These are phyloP conservation scores for Cyclophora albipunctata DNA, from an alignment of 2,888 invertebrate species.

Conservation along the genomic window DNA sequence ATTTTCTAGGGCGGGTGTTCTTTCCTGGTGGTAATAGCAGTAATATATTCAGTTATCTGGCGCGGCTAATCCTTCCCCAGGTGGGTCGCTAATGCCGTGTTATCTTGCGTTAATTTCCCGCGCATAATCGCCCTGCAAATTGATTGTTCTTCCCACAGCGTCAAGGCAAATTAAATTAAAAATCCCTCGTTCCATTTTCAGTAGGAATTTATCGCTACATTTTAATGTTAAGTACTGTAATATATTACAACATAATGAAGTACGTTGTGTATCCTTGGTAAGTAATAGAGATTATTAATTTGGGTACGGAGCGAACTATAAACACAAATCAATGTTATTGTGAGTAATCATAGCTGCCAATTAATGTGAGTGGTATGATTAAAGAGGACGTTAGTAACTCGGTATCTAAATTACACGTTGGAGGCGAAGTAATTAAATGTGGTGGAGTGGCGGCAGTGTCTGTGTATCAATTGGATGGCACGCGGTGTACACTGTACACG, in stretches of 20 bases:
- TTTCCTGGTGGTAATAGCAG: conserved; percentile 49
- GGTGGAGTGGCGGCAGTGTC: conserved; percentile 12
- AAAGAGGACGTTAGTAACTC: conserved; percentile 15
- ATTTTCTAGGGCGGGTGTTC: conserved; percentile 47
- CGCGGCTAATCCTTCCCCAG: conserved; percentile 56
- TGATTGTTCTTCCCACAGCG: conserved; percentile 40
- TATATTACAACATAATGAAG: not conserved
- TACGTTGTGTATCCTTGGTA: too few relatives aligned
- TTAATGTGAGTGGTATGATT: conserved; percentile 6
- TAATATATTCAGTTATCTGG: conserved; percentile 64
- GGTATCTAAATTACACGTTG: conserved; percentile 14
- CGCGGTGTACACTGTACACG: conserved; percentile 13
- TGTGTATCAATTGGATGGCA: conserved; percentile 23
- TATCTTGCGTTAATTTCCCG: conserved; percentile 64
- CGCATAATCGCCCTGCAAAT: conserved; percentile 52
- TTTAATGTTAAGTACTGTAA: too few relatives aligned
- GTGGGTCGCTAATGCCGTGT: conserved; percentile 52
- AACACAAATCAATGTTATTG: conserved; percentile 1
- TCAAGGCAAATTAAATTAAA: conserved; percentile 32
- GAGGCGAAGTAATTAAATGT: conserved; percentile 27
- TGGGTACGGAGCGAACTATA: too few relatives aligned
- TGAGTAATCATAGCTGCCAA: not conserved
- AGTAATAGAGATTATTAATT: too few relatives aligned
- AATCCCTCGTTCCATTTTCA: conserved; percentile 14
- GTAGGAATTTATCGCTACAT: too few relatives aligned